Evolutionary conservation across 2,888 invertebrate genomes (phyloP).

Genomic region (Yponomeuta malinellus): DNA sequence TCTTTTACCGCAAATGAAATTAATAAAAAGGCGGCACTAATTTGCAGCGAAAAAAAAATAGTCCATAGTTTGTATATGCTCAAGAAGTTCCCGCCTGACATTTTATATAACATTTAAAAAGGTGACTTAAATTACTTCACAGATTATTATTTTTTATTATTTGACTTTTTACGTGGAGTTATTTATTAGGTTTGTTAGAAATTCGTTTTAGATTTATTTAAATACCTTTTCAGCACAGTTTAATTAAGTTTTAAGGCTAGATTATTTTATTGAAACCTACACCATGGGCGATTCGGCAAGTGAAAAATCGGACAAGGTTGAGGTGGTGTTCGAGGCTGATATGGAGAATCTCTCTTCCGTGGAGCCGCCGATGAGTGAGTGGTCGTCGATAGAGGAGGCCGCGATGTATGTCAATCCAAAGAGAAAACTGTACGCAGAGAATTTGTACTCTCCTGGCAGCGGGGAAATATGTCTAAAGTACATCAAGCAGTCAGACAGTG

Average conservation of each 20-base stretch:
- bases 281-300: not conserved
- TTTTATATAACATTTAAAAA: too few relatives aligned
- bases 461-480: slow-evolving; percentile 44
- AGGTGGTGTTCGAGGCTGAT: not conserved
- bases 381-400: slow-evolving; percentile 28
- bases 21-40: too few relatives aligned
- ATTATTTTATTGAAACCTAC: not conserved
- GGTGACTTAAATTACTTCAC: too few relatives aligned
- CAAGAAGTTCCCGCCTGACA: too few relatives aligned
- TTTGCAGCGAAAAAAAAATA: too few relatives aligned
- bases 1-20: too few relatives aligned
- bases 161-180: too few relatives aligned
- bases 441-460: slow-evolving; percentile 38
- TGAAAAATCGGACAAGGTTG: not conserved
- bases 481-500: slow-evolving; percentile 38
- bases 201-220: too few relatives aligned
- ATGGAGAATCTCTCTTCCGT: slow-evolving; percentile 40
- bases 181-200: too few relatives aligned
- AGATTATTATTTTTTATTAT: too few relatives aligned
- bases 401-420: slow-evolving; percentile 27
- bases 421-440: slow-evolving; percentile 28
- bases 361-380: slow-evolving; percentile 33
- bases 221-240: too few relatives aligned
- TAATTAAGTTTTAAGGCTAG: not conserved
- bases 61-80: too few relatives aligned